Evolutionary conservation across 1,140 invertebrate species (phyloP), one percentile per base, ranked within the genome.

Genomic region (Harlomillsia oculata): DNA sequence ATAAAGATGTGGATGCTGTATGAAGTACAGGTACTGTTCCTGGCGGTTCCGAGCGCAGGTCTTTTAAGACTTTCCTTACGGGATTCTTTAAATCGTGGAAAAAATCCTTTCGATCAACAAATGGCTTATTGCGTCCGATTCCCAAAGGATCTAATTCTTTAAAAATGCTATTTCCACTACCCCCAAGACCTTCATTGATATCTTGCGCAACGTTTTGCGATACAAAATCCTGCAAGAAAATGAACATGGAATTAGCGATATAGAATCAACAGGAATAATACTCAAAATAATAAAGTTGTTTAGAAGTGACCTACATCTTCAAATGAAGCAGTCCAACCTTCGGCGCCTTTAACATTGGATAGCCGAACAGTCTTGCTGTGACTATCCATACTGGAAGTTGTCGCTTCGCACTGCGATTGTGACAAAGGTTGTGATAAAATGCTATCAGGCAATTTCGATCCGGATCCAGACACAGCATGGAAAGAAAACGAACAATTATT

Each of bases 61-160:
- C 87, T 75, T 90, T 91, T 40, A 90, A 76, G 18, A 86, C 81
- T 75, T 89, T 90, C 76, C 89, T 89, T 49, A 87, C 86, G 59
- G 87, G 88, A 74, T 91, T 91, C 76, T 91, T 91, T 59, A 92
- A 76, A 68, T 91, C 85, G 75, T 89, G 85, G 77, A 94, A 94
- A 74, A 94, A 93, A 71, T 90, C 87, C 78, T 91, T 91, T 74
- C 90, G 90, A 77, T 94, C 89, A 66, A 93, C 80, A 75, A 90
- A 93, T 40, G 89, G 89, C 73, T 85, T 87, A 73, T 81, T 87
- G 70, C 84, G 79, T 65, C 89, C 87, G 61, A 87, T 89, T 68
- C 89, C 88, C 67, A 94, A 72, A 50, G 89, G 89, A 78, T 94
- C 89, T 72, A 93, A 74, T 72, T 92, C 89, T 30, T 85, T 90